Evolutionary conservation across 2,113 vertebrate species (phyloP), one percentile per base, ranked within the genome.

Genomic region (Platysteira castanea): DNA sequence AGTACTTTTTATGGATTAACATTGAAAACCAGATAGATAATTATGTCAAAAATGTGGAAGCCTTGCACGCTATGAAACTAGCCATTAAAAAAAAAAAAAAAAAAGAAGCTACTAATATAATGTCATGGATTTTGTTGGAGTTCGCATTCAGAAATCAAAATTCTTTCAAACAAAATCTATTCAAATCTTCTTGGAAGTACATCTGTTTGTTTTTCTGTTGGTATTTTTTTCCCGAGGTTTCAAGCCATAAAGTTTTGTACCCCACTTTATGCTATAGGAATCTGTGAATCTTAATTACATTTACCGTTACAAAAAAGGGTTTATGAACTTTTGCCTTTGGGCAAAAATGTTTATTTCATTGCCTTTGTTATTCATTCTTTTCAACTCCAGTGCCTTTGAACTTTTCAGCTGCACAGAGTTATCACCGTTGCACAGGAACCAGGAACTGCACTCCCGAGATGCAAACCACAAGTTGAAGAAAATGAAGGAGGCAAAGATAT

Each of bases 291-390:
- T 98, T 98, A 98, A 98, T 98, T 98, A 98, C 98, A 97, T 98
- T 98, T 97, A 98, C 98, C 97, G 95, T 97, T 98, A 98, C 97
- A 97, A 98, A 98, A 98, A 98, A 97, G 95, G 97, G 98, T 98
- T 98, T 98, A 98, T 98, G 98, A 98, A 98, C 98, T 98, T 97
- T 97, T 98, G 98, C 98, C 98, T 98, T 96, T 96, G 97, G 98
- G 98, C 98, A 94, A 97, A 98, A 98, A 98, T 98, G 98, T 98
- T 98, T 98, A 98, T 98, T 98, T 97, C 98, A 98, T 98, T 98
- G 98, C 98, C 97, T 98, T 98, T 98, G 97, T 98, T 97, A 97
- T 97, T 97, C 97, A 97, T 97, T 97, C 98, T 98, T 98, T 98
- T 98, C 98, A 98, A 98, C 98, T 98, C 93, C 47, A 30, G 83